These are phyloP conservation scores for Malacoraja senta DNA, from an alignment of 2,797 vertebrate genomes.

Conservation along the genomic window DNA sequence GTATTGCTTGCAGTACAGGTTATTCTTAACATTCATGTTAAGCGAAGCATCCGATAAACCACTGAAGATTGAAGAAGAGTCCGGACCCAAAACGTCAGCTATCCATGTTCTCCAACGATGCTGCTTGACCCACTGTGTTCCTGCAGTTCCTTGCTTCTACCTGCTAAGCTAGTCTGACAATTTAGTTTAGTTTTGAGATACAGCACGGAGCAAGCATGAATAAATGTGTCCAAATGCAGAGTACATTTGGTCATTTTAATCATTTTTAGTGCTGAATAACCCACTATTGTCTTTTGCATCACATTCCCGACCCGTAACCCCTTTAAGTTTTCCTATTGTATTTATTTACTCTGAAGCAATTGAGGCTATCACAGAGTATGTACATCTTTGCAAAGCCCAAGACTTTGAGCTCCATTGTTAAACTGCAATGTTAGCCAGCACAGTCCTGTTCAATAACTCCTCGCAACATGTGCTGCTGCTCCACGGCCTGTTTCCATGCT, in stretches of 20 bases:
- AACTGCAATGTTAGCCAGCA: not conserved
- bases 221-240: not conserved
- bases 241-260: not conserved
- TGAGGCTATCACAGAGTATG: not conserved
- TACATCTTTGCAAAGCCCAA: not conserved
- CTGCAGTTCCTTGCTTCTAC: too few relatives aligned
- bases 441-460: too few relatives aligned
- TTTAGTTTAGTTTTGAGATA: too few relatives aligned
- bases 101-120: too few relatives aligned
- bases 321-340: not conserved
- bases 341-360: not conserved
- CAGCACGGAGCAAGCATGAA: not conserved
- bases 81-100: too few relatives aligned
- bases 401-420: not conserved
- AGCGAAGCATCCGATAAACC: not conserved
- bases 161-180: too few relatives aligned
- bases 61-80: too few relatives aligned
- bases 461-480: too few relatives aligned
- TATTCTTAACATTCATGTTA: not conserved
- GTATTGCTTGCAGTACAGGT: not conserved
- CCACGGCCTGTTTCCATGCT: too few relatives aligned
- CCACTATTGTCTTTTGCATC: not conserved
- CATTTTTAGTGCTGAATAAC: not conserved
- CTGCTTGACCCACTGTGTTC: too few relatives aligned
- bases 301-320: not conserved